A percentile compares a stretch with the other conserved stretches of the same genome.
Evolutionary conservation across 37 sponge, comb jelly and placozoan genomes (phyloP).

Genomic region (Haliclona indistincta): DNA sequence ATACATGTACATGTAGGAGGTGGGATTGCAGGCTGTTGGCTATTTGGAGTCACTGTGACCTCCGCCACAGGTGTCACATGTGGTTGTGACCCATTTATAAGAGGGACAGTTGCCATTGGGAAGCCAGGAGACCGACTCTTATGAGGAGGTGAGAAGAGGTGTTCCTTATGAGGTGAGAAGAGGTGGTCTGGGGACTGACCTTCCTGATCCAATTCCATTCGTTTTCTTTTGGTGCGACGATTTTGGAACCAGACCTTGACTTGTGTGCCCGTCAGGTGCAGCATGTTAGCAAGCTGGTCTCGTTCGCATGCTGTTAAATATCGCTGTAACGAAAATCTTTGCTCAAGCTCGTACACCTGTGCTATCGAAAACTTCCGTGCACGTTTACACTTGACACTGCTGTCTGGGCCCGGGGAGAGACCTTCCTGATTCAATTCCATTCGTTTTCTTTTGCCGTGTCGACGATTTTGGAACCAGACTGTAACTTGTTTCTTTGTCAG

Average conservation of each 20-base stretch:
- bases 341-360: conserved; percentile 89
- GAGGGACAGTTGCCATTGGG: conserved; percentile 34
- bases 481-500: conserved; percentile 90
- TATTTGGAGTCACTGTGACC: too few species aligned
- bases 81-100: conserved; percentile 4
- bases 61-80: conserved; percentile 8
- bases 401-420: too few species aligned
- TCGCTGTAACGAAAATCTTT: conserved; percentile 77
- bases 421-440: conserved; percentile 73
- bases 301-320: conserved; percentile 90
- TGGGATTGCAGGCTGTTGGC: too few species aligned
- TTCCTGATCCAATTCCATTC: conserved; percentile 76
- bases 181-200: conserved; percentile 46
- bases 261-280: conserved; percentile 86
- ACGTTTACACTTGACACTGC: too few species aligned
- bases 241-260: conserved; percentile 97
- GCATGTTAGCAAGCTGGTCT: conserved; percentile 74
- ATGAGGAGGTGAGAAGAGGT: background rate
- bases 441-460: conserved; percentile 89
- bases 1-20: too few species aligned
- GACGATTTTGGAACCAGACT: conserved; percentile 93
- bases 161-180: background rate
- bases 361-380: conserved; percentile 87
- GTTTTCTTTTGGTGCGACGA: conserved; percentile 85
- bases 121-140: conserved; percentile 37